Evolutionary conservation across 2,797 vertebrate genomes (phyloP), one percentile per base, ranked within the genome.

Genomic region (Myotis planiceps): DNA sequence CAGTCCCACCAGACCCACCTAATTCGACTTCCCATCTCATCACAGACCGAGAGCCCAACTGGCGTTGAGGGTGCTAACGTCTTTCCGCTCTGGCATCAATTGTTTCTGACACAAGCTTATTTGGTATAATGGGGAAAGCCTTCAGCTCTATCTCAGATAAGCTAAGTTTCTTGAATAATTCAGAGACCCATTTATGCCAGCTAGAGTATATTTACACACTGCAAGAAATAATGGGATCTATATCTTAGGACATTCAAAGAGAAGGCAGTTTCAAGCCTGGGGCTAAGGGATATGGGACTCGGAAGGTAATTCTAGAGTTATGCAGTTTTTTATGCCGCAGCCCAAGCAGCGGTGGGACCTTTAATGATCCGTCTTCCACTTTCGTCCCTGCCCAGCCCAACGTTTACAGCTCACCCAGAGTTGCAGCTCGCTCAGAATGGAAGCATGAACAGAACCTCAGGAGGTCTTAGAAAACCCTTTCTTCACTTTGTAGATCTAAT

Each of bases 161-260:
- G n/a, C 42, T 78, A 92, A 94, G 23, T 69, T 84, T 96, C 72
- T 84, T 90, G 45, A 97, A 95, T 96, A 96, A 97, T 95, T 94
- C 87, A 95, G 82, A 83, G 72, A 47, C 37, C n/a, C 27, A 90
- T 90, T 93, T 88, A 66, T 82, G 84, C 89, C 55, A 88, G 18
- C 23, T n/a, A 60, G 53, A 2, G 89, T 93, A 85, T 87, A 87
- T 80, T 66, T 23, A 49, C 75, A 80, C 34, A 34, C 34, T 63
- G 0, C 32, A 81, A 53, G 68, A 95, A 82, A 69, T 66, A 63
- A 32, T 89, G 42, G 34, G 63, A 71, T 90, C 58, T 92, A 19
- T 68, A 86, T 63, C 75, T 88, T n/a, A 81, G 75, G 53, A 68
- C 34, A 58, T 63, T 85, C 37, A 58, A 79, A 75, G 89, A 75